Conservation (phyloP, 2,113 vertebrate genomes). For the Falco punctatus region DNA sequence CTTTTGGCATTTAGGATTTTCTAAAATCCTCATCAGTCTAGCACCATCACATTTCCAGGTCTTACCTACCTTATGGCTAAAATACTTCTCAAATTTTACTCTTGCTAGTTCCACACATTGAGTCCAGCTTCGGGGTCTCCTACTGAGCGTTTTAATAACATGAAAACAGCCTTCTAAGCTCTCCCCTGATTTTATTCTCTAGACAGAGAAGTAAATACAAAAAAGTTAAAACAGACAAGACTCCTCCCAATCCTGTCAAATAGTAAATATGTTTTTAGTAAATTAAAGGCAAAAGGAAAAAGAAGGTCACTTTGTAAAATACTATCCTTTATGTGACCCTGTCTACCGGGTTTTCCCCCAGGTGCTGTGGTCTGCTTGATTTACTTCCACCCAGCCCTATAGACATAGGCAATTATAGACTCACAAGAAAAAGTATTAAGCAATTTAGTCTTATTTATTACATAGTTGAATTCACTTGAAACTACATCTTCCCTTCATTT, state of each 20-base stretch:
- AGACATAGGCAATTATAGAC: background rate
- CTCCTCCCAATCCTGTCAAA: background rate
- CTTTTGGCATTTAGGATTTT: background rate
- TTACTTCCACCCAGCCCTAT: background rate
- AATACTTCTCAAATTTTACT: constrained; percentile 98
- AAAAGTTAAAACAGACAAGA: background rate
- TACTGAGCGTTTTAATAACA: constrained; percentile 91
- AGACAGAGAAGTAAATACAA: background rate
- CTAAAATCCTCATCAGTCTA: background rate
- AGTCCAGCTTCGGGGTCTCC: constrained; percentile 88
- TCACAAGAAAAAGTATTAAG: background rate
- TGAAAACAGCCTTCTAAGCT: constrained; percentile 96
- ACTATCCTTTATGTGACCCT: background rate
- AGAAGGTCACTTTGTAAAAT: background rate
- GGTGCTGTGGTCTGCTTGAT: background rate
- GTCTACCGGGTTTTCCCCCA: background rate
- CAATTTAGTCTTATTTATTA: background rate
- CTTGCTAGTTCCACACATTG: constrained; percentile 90
- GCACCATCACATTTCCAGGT: background rate
- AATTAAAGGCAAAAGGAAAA: background rate
- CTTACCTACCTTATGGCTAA: constrained; percentile 91
- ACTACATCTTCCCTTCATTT: background rate
- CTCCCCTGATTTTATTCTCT: constrained; percentile 92
- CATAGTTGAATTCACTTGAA: background rate
- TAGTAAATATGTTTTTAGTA: background rate